Conservation (phyloP, 2,113 vertebrate genomes). For the Turdus rufiventris region DNA sequence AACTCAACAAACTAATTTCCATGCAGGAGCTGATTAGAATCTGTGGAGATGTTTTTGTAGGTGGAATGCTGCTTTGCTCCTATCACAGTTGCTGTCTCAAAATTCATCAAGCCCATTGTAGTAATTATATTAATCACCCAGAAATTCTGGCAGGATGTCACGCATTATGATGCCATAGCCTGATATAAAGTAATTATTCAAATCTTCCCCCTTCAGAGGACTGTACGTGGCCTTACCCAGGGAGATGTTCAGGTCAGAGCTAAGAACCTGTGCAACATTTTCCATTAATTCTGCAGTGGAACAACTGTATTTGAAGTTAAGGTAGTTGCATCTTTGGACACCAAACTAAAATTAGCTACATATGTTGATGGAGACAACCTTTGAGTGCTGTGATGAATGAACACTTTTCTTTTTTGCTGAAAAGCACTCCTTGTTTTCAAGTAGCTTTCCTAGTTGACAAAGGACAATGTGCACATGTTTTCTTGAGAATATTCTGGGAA, state of each 20-base stretch:
- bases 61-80: neutral
- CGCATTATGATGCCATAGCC: neutral
- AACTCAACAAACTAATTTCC: neutral
- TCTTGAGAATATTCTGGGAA: neutral
- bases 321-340: neutral
- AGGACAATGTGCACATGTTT: neutral
- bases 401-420: neutral
- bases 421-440: neutral
- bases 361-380: neutral
- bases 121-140: conserved; percentile 12
- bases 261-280: neutral
- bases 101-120: neutral
- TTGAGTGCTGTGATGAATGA: neutral
- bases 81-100: neutral
- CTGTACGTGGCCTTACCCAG: neutral
- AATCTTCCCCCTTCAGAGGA: neutral
- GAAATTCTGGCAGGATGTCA: neutral
- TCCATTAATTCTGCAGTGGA: neutral
- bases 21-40: neutral
- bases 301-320: neutral
- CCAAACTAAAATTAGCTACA: neutral
- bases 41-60: neutral
- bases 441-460: neutral
- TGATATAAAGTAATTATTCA: neutral
- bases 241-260: neutral